Evolutionary conservation across 2,888 invertebrate species (phyloP).

Genomic region (Serripes groenlandicus): DNA sequence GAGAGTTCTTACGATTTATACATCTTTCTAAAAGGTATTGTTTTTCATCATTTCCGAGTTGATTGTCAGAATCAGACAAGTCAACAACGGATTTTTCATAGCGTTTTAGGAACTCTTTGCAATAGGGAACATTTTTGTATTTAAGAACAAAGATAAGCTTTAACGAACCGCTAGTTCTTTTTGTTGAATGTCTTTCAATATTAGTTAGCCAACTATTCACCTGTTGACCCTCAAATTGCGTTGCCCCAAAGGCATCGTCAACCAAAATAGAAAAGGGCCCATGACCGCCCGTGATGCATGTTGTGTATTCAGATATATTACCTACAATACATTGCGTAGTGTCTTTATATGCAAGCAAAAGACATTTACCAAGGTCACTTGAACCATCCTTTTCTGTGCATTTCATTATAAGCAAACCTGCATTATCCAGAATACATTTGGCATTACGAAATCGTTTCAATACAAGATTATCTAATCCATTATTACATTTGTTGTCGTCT

Average conservation of each 20-base stretch:
- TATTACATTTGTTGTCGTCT: neutral
- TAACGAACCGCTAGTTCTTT: neutral
- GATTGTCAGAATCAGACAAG: neutral
- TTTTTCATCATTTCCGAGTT: neutral
- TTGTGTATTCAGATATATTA: neutral
- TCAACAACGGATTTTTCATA: slow-evolving; percentile 1
- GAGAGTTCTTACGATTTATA: neutral
- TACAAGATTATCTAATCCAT: neutral
- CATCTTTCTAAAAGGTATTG: neutral
- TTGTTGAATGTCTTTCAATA: neutral
- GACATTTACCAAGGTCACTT: neutral
- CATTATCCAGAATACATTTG: neutral
- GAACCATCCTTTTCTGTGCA: slow-evolving; percentile 2
- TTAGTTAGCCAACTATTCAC: neutral
- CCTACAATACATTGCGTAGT: neutral
- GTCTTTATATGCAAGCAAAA: neutral
- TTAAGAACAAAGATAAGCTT: slow-evolving; percentile 8
- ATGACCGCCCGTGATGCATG: slow-evolving; percentile 3
- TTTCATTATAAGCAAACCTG: neutral
- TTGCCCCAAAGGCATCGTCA: neutral
- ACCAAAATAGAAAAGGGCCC: neutral
- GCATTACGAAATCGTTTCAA: neutral
- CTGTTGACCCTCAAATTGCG: neutral
- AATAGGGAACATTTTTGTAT: neutral
- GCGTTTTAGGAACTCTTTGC: neutral